Evolutionary conservation across 2,113 vertebrate species (phyloP).

Genomic region (Tor tambroides): DNA sequence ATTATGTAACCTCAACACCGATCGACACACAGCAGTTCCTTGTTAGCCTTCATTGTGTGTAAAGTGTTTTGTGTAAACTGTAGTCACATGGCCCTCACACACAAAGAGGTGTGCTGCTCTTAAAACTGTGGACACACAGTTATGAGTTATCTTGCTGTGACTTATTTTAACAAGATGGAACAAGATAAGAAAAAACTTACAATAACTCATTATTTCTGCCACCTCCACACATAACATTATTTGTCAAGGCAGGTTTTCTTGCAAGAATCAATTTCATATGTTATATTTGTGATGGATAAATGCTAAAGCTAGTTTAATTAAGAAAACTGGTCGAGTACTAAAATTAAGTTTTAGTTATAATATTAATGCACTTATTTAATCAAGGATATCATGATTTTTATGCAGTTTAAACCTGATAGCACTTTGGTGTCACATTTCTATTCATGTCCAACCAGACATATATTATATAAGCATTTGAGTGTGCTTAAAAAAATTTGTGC

Average conservation of each 20-base stretch:
- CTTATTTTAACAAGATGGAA: neutral
- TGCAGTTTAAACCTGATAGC: neutral
- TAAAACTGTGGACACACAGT: neutral
- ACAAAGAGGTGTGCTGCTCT: neutral
- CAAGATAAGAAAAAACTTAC: neutral
- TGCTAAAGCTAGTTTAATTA: neutral
- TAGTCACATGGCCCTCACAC: slow-evolving; percentile 4
- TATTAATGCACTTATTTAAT: neutral
- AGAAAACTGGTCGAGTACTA: neutral
- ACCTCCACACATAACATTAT: neutral
- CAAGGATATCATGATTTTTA: neutral
- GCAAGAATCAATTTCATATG: neutral
- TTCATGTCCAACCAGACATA: neutral
- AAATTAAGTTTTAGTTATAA: neutral
- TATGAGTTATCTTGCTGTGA: neutral
- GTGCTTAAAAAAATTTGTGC: neutral
- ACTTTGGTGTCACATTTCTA: neutral
- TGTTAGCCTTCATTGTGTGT: slow-evolving; percentile 1
- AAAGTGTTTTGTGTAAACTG: slow-evolving; percentile 27
- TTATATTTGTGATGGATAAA: neutral
- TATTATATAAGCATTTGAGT: neutral
- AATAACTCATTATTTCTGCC: neutral
- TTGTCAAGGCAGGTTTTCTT: neutral
- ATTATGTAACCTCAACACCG: slow-evolving; percentile 33
- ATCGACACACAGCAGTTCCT: neutral